Conservation (phyloP, 1,140 invertebrate species). For the Portunus trituberculatus region DNA sequence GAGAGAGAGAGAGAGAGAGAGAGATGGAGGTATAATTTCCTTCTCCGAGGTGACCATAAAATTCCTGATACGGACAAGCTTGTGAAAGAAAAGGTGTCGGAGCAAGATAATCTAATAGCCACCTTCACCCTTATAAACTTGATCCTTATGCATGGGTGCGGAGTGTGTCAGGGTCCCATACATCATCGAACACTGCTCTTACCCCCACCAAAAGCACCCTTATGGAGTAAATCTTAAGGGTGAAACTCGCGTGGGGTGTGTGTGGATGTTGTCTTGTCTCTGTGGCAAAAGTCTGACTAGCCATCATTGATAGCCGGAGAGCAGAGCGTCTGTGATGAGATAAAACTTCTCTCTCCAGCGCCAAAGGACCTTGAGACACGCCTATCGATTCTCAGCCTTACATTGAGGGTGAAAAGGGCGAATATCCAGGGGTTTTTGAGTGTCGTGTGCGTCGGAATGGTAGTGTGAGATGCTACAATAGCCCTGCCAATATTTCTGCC, state of each 20-base stretch:
- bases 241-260: neutral
- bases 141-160: constrained; percentile 74
- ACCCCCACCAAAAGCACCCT: constrained; percentile 16
- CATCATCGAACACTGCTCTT: neutral
- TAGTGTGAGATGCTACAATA: constrained; percentile 48
- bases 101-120: constrained; percentile 68
- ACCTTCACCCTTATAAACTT: constrained; percentile 68
- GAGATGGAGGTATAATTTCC: neutral
- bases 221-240: constrained; percentile 43
- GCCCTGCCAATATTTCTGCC: constrained; percentile 73
- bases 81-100: constrained; percentile 73
- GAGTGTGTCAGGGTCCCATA: constrained; percentile 60
- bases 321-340: constrained; percentile 71
- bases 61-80: constrained; percentile 56
- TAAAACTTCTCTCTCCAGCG: constrained; percentile 42
- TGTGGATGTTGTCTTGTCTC: neutral
- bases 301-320: constrained; percentile 59
- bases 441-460: neutral
- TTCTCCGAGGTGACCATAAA: constrained; percentile 43
- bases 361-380: neutral
- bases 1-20: neutral
- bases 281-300: constrained; percentile 42
- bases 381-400: neutral
- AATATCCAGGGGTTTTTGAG: neutral
- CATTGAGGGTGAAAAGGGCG: neutral